These are phyloP conservation scores for Xestia ashworthii DNA, from an alignment of 2,888 invertebrate species.

Conservation along the genomic window DNA sequence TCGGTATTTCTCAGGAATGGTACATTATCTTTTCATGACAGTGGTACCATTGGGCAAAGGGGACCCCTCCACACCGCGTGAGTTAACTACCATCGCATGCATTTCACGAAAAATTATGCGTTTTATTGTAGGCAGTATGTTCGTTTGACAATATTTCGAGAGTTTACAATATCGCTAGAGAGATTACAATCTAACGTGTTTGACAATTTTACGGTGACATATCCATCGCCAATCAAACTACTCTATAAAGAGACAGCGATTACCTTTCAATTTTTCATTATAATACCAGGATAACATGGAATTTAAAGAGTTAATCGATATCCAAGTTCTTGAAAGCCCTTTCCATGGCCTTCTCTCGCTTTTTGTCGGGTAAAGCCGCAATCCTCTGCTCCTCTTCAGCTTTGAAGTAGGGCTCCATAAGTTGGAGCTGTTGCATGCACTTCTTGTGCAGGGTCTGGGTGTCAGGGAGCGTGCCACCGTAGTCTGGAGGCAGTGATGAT, in stretches of 20 bases:
- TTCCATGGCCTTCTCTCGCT: conserved; percentile 90
- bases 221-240: conserved; percentile 37
- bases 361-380: conserved; percentile 83
- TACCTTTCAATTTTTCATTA: conserved; percentile 46
- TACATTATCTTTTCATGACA: no score
- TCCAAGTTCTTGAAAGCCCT: conserved; percentile 93
- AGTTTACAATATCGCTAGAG: no score
- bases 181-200: no score
- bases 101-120: no score
- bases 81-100: no score
- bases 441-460: conserved; percentile 84
- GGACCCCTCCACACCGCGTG: no score
- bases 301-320: conserved; percentile 89
- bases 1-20: no score
- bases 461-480: conserved; percentile 91
- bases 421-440: conserved; percentile 81
- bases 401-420: conserved; percentile 82
- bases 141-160: no score
- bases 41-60: no score
- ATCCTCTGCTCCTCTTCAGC: conserved; percentile 85
- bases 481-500: conserved; percentile 91
- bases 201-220: no score
- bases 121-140: no score
- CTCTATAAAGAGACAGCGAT: conserved; percentile 24
- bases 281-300: conserved; percentile 35